These are phyloP conservation scores for Silurus aristotelis DNA, from an alignment of 2,797 vertebrate species.

Conservation along the genomic window DNA sequence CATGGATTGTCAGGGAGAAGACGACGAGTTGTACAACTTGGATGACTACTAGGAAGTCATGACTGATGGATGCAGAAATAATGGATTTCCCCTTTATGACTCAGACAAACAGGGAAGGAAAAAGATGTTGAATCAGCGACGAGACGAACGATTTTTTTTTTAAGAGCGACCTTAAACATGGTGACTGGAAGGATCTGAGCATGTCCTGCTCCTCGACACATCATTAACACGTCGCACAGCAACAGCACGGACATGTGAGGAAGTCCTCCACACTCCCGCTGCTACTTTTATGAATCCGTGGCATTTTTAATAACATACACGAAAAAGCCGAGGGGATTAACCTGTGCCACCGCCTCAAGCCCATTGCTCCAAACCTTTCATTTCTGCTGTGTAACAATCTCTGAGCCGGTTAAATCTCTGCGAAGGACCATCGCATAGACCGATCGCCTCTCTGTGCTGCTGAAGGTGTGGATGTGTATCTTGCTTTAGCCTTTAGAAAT, in stretches of 20 bases:
- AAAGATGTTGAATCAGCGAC: slow-evolving; percentile 40
- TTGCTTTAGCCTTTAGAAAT: slow-evolving; percentile 27
- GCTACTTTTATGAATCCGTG: slow-evolving; percentile 55
- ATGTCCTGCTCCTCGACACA: slow-evolving; percentile 43
- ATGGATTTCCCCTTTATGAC: slow-evolving; percentile 54
- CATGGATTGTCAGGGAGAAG: slow-evolving; percentile 89
- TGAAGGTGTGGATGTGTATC: neutral
- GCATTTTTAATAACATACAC: slow-evolving; percentile 66
- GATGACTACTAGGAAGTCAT: slow-evolving; percentile 95
- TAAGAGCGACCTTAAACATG: slow-evolving; percentile 47
- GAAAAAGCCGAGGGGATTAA: slow-evolving; percentile 52
- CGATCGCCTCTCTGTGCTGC: slow-evolving; percentile 36
- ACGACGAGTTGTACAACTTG: slow-evolving; percentile 89
- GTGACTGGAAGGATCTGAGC: slow-evolving; percentile 39
- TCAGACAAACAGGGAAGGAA: slow-evolving; percentile 14
- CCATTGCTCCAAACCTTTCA: slow-evolving; percentile 20
- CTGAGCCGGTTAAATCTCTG: slow-evolving; percentile 47
- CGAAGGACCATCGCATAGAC: slow-evolving; percentile 47
- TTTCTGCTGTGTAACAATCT: slow-evolving; percentile 47
- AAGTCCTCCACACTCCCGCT: slow-evolving; percentile 19
- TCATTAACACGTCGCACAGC: slow-evolving; percentile 21
- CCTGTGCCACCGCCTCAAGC: slow-evolving; percentile 33
- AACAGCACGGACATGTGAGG: slow-evolving; percentile 29
- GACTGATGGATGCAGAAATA: slow-evolving; percentile 46
- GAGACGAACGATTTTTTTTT: slow-evolving; percentile 36